These are phyloP conservation scores for Cryptophagus acutangulus DNA, from an alignment of 2,888 invertebrate genomes.

Conservation along the genomic window DNA sequence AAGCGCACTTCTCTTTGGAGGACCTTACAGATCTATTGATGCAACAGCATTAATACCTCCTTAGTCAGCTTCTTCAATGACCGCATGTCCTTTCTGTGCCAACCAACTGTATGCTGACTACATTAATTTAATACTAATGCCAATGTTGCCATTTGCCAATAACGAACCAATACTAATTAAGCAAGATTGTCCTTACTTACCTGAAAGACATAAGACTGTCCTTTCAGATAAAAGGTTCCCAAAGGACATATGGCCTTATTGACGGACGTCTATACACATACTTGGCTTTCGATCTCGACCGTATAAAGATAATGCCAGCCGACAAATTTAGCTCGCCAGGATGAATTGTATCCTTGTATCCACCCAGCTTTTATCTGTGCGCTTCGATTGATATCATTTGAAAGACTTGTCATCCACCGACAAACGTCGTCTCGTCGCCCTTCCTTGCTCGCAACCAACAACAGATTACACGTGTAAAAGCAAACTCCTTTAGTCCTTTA, in stretches of 20 bases:
- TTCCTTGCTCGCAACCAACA: too few relatives aligned
- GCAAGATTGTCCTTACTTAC: constrained; percentile 9
- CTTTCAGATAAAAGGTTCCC: too few relatives aligned
- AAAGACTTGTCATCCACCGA: constrained; percentile 46
- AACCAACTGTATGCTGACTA: constrained; percentile 11
- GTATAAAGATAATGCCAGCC: constrained; percentile 39
- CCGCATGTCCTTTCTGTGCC: too few relatives aligned
- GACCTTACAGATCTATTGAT: constrained; percentile 44
- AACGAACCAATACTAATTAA: constrained; percentile 12
- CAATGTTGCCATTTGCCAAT: constrained; percentile 4
- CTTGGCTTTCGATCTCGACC: too few relatives aligned
- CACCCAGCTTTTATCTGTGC: constrained; percentile 37
- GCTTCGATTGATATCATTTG: constrained; percentile 45
- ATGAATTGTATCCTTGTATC: constrained; percentile 23
- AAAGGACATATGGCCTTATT: too few relatives aligned
- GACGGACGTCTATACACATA: too few relatives aligned
- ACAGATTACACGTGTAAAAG: constrained; percentile 32
- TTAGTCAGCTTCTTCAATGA: constrained; percentile 43
- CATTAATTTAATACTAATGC: constrained; percentile 8
- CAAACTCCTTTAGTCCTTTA: not conserved
- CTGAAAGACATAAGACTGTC: constrained; percentile 12
- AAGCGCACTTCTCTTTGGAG: constrained; percentile 42
- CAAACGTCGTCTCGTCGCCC: too few relatives aligned
- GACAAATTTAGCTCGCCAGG: constrained; percentile 30
- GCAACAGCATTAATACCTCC: constrained; percentile 41